These are phyloP conservation scores for Prorops nasuta DNA, from an alignment of 1,140 invertebrate genomes.

Conservation along the genomic window DNA sequence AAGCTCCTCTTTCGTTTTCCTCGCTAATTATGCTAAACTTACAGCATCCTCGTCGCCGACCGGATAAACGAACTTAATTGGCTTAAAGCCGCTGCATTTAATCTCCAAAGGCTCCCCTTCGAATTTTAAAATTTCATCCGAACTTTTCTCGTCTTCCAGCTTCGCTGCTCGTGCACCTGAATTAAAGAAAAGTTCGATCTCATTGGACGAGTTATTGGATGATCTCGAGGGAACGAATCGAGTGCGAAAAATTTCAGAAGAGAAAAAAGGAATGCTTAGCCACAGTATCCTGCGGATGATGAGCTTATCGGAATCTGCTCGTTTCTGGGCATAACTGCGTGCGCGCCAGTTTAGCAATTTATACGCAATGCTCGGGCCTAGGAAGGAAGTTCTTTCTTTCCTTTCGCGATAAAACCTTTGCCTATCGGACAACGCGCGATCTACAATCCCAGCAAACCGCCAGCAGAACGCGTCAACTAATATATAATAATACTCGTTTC, in stretches of 20 bases:
- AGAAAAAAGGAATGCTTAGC: constrained; percentile 6
- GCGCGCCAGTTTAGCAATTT: constrained; percentile 5
- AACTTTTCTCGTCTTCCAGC: constrained; percentile 12
- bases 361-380: constrained; percentile 19
- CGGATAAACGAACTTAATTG: constrained; percentile 29
- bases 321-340: constrained; percentile 7
- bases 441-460: no score
- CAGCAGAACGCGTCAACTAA: no score
- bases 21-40: not conserved
- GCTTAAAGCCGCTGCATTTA: constrained; percentile 18
- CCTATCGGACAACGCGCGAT: not conserved
- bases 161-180: constrained; percentile 18
- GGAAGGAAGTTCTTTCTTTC: constrained; percentile 41
- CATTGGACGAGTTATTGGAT: not conserved
- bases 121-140: constrained; percentile 27
- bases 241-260: no score
- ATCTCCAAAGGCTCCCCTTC: constrained; percentile 32
- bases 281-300: constrained; percentile 34
- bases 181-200: constrained; percentile 3
- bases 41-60: constrained; percentile 4
- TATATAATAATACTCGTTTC: no score
- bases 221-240: no score
- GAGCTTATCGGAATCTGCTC: constrained; percentile 11
- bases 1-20: no score
- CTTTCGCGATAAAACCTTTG: constrained; percentile 31